Percentiles rank a stretch among this genome's conserved stretches.
Evolutionary conservation across 2,888 invertebrate genomes (phyloP).

Genomic region (Proisotoma minuta): DNA sequence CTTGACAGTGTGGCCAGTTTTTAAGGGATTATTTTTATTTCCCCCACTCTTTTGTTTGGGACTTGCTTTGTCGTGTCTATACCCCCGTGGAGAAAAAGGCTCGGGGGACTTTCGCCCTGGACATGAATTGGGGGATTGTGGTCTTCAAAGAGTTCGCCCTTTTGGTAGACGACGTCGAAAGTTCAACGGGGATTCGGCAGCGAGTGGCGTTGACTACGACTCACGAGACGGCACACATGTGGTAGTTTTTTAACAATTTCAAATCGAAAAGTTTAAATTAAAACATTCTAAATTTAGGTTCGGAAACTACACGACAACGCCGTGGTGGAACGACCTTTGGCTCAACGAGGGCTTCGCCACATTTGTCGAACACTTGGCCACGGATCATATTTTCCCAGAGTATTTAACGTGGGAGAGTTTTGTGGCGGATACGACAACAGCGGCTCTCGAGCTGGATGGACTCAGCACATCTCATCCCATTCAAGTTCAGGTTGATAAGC

Average conservation of each 20-base stretch:
- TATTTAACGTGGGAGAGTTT: slow-evolving; percentile 59
- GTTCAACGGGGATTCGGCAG: slow-evolving; percentile 51
- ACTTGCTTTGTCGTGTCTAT: slow-evolving; percentile 48
- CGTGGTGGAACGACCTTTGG: slow-evolving; percentile 53
- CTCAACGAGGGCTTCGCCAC: slow-evolving; percentile 58
- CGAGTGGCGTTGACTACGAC: slow-evolving; percentile 52
- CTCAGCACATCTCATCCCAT: slow-evolving; percentile 53
- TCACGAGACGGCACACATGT: slow-evolving; percentile 59
- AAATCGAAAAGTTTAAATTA: too few relatives aligned
- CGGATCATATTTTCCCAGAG: slow-evolving; percentile 56
- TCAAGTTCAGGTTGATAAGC: slow-evolving; percentile 47
- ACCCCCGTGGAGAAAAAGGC: slow-evolving; percentile 55
- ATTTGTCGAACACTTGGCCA: slow-evolving; percentile 58
- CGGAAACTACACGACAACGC: too few relatives aligned
- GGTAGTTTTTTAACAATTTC: too few relatives aligned
- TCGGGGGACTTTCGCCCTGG: slow-evolving; percentile 56
- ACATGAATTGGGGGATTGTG: slow-evolving; percentile 60
- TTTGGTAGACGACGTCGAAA: slow-evolving; percentile 55
- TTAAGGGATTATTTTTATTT: too few relatives aligned
- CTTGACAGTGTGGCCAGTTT: too few relatives aligned
- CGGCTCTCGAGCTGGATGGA: slow-evolving; percentile 54
- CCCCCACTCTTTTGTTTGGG: too few relatives aligned
- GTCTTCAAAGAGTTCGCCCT: slow-evolving; percentile 57
- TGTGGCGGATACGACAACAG: slow-evolving; percentile 53
- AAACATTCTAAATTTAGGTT: too few relatives aligned